A percentile compares a stretch with the other conserved stretches of the same genome.
These are phyloP conservation scores for Rhabdornis inornatus DNA, from an alignment of 2,113 vertebrate species.

Conservation along the genomic window DNA sequence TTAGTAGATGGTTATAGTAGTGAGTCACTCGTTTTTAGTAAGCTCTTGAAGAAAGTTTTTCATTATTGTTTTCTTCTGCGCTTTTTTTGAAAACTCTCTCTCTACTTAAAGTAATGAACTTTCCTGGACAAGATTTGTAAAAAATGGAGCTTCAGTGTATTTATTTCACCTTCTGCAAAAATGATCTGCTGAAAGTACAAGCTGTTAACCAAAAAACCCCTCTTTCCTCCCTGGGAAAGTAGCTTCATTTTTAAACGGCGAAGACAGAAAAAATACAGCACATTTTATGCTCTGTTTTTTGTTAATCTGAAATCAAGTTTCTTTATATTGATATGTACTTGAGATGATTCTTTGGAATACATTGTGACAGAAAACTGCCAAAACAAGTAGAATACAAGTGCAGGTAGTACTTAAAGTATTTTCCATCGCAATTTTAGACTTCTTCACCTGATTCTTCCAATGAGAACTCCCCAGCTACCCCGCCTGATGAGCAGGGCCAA, in stretches of 20 bases:
- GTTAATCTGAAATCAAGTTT: background rate
- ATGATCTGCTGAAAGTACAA: background rate
- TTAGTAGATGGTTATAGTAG: background rate
- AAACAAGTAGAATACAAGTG: background rate
- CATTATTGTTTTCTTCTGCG: rapidly evolving
- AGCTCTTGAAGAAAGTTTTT: background rate
- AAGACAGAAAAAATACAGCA: background rate
- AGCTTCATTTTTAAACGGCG: background rate
- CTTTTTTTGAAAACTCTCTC: background rate
- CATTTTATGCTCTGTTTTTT: background rate
- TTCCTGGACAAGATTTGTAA: background rate
- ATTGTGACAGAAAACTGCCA: background rate
- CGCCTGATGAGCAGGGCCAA: slow-evolving; percentile 91
- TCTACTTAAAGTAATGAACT: background rate
- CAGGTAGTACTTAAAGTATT: background rate
- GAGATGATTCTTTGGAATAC: background rate
- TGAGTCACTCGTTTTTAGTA: background rate
- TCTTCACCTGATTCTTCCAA: slow-evolving; percentile 98
- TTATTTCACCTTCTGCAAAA: background rate
- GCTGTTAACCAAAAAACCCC: rapidly evolving
- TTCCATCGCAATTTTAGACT: slow-evolving; percentile 75
- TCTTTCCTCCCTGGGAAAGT: background rate
- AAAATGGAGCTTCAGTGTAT: background rate
- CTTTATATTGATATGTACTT: background rate
- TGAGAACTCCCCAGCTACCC: slow-evolving; percentile 98